Evolutionary conservation across 2,888 invertebrate genomes (phyloP).

Genomic region (Diogma glabrata): DNA sequence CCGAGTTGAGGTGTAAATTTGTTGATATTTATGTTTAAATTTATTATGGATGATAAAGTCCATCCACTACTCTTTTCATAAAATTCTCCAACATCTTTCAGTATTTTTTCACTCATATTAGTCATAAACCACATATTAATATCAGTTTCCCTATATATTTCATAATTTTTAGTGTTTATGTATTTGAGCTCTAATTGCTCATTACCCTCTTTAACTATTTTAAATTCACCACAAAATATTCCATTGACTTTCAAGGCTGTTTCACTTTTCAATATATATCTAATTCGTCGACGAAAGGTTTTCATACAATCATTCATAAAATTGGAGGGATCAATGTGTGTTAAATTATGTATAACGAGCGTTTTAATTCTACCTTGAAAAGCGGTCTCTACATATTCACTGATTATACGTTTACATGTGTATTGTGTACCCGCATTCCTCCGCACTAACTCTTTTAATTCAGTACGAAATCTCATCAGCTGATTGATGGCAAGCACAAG

Average conservation of each 20-base stretch:
- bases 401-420: background rate
- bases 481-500: background rate
- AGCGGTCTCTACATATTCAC: background rate
- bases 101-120: background rate
- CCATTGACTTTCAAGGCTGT: background rate
- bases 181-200: too few species aligned
- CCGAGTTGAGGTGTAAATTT: background rate
- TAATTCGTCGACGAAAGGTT: background rate
- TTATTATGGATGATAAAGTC: conserved; percentile 1
- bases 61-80: conserved; percentile 21
- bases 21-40: background rate
- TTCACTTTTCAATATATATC: background rate
- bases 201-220: too few species aligned
- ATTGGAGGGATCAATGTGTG: background rate
- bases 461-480: background rate
- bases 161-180: background rate
- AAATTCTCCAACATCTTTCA: conserved; percentile 20
- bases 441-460: background rate
- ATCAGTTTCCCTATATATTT: background rate
- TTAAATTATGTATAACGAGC: background rate
- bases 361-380: background rate
- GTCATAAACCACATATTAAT: background rate
- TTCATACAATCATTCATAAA: background rate
- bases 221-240: background rate
- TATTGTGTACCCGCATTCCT: background rate